A percentile compares a stretch with the other conserved stretches of the same genome.
Conservation (phyloP, 2,797 vertebrate genomes). For the Onychomys arenicola region DNA sequence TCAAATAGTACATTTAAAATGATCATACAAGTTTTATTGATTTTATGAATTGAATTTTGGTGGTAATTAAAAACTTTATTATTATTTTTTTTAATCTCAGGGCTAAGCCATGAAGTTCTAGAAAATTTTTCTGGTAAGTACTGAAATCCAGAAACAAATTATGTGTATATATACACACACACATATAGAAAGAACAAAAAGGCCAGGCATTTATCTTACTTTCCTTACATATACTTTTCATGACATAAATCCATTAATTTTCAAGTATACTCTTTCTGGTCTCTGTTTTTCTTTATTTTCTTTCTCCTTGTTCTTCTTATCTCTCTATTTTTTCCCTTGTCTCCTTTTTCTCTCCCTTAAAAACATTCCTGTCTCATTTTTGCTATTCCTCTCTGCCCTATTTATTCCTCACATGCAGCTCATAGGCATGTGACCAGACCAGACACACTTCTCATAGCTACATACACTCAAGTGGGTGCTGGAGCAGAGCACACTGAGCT, state of each 20-base stretch:
- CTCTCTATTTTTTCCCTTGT: background rate
- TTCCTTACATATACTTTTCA: conserved; percentile 42
- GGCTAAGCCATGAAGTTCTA: conserved; percentile 90
- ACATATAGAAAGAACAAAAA: background rate
- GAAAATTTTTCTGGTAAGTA: conserved; percentile 90
- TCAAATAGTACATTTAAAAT: conserved; percentile 48
- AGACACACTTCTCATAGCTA: background rate
- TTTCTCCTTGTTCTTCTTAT: background rate
- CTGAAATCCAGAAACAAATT: conserved; percentile 20
- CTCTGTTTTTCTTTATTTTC: background rate
- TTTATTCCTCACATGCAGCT: background rate
- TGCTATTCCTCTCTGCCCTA: background rate
- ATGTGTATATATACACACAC: background rate
- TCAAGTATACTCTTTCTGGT: background rate
- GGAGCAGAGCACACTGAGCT: background rate
- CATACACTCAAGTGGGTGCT: background rate
- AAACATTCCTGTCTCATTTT: background rate
- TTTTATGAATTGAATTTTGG: conserved; percentile 51
- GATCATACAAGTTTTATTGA: background rate
- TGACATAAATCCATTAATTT: conserved; percentile 39
- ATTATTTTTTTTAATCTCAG: conserved; percentile 88
- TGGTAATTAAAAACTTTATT: conserved; percentile 61
- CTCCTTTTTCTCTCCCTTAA: background rate
- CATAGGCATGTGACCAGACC: background rate
- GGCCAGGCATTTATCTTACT: conserved; percentile 29